These are phyloP conservation scores for Beris morrisii DNA, from an alignment of 2,888 invertebrate species.

Conservation along the genomic window DNA sequence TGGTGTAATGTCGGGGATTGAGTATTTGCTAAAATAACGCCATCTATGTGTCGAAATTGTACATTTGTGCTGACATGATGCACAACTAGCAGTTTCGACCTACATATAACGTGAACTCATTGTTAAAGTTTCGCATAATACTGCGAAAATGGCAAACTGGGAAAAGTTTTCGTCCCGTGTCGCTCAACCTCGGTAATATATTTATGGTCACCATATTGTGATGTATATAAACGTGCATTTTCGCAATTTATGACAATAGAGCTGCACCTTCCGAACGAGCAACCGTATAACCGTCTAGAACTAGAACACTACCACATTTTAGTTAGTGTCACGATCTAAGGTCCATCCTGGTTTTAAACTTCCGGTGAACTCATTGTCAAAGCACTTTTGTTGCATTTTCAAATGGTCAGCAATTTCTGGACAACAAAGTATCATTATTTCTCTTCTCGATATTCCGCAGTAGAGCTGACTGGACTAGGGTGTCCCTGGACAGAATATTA, in stretches of 20 bases:
- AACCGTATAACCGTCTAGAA: too few species aligned
- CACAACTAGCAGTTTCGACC: too few species aligned
- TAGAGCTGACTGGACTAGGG: background rate
- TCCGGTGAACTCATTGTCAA: conserved; percentile 32
- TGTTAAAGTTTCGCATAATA: too few species aligned
- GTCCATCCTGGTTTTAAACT: conserved; percentile 28
- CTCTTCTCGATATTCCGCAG: conserved; percentile 20
- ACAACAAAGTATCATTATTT: conserved; percentile 38
- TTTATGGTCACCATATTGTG: conserved; percentile 25
- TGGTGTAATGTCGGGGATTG: background rate
- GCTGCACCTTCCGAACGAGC: background rate
- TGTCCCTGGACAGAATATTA: too few species aligned
- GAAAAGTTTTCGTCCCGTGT: too few species aligned
- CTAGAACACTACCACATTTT: background rate
- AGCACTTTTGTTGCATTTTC: conserved; percentile 36
- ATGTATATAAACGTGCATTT: conserved; percentile 5
- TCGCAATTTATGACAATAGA: background rate
- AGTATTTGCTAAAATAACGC: background rate
- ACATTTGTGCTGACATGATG: too few species aligned
- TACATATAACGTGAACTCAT: too few species aligned
- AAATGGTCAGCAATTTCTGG: conserved; percentile 37
- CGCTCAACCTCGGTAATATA: background rate
- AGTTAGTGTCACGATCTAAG: conserved; percentile 23
- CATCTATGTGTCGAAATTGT: too few species aligned
- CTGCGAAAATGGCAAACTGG: too few species aligned